Evolutionary conservation across 2,888 invertebrate species (phyloP), one percentile per base, ranked within the genome.

Genomic region (Vandiemenella viatica): DNA sequence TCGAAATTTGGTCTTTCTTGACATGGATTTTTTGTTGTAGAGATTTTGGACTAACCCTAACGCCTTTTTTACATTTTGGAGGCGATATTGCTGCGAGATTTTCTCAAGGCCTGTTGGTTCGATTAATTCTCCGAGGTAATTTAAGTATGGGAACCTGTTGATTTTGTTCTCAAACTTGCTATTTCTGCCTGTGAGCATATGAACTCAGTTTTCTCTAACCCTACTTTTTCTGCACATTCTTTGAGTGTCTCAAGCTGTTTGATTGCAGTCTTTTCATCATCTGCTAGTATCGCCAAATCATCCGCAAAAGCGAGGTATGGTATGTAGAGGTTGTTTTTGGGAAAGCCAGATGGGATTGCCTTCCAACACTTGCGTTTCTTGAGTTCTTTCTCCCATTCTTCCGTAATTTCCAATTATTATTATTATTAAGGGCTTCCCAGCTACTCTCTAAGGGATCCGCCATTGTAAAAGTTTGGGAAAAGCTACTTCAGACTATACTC

Each of bases 311-410:
- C n/a, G n/a, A n/a, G n/a, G n/a, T n/a, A n/a, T n/a, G 26, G 7
- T 6, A 26, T 26, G 26, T 26, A 26, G 26, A 26, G 26, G 26
- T 26, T 22, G 22, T 4, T 8, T 18, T 43, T 13, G 32, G 23
- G 26, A 17, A 23, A 23, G 18, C 23, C 32, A 3, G 26, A 17
- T 45, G 15, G 32, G 18, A 45, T 45, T 23, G 45, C n/a, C 26
- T 45, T 23, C 45, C 45, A 45, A 22, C n/a, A 43, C 17, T 26
- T 19, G 26, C 32, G 16, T 15, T 26, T 23, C 26, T 26, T 26
- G 18, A 26, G 23, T 22, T 45, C 18, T 17, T 26, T 45, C 23
- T 44, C 26, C 45, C 45, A 45, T 20, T 37, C 5, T 20, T 37
- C 21, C 19, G 38, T 5, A 37, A 46, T n/a, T 17, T 21, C n/a